These are phyloP conservation scores for Rhagoletis zephyria DNA, from an alignment of 1,140 invertebrate species.

Conservation along the genomic window DNA sequence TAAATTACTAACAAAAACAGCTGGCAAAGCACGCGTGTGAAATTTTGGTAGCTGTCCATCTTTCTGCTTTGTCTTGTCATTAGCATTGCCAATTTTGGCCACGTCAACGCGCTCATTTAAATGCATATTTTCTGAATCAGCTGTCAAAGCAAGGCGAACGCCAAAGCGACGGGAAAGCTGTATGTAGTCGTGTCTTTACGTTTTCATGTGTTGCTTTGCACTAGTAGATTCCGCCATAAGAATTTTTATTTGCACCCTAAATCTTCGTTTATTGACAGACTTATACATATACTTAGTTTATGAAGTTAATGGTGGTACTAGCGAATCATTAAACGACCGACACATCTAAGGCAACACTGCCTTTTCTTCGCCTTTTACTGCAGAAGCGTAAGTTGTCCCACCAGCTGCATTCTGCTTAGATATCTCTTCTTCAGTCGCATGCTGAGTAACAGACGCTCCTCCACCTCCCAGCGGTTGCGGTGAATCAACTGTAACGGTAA, in stretches of 20 bases:
- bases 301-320: constrained; percentile 34
- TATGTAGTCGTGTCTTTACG: too few relatives aligned
- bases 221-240: too few relatives aligned
- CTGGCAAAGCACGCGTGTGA: too few relatives aligned
- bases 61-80: too few relatives aligned
- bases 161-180: too few relatives aligned
- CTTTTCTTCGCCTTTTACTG: constrained; percentile 68
- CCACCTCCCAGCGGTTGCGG: constrained; percentile 67
- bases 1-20: too few relatives aligned
- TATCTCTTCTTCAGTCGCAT: constrained; percentile 52
- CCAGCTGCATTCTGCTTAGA: constrained; percentile 53
- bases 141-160: too few relatives aligned
- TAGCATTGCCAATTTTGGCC: too few relatives aligned
- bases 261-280: constrained; percentile 10
- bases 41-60: too few relatives aligned
- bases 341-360: constrained; percentile 22
- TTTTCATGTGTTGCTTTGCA: too few relatives aligned
- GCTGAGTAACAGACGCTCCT: constrained; percentile 57
- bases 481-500: constrained; percentile 66
- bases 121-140: too few relatives aligned
- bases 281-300: background rate
- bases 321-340: background rate
- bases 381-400: constrained; percentile 67
- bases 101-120: too few relatives aligned
- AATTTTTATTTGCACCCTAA: background rate